Conservation (phyloP, 2,113 vertebrate species). For the Circaetus gallicus region DNA sequence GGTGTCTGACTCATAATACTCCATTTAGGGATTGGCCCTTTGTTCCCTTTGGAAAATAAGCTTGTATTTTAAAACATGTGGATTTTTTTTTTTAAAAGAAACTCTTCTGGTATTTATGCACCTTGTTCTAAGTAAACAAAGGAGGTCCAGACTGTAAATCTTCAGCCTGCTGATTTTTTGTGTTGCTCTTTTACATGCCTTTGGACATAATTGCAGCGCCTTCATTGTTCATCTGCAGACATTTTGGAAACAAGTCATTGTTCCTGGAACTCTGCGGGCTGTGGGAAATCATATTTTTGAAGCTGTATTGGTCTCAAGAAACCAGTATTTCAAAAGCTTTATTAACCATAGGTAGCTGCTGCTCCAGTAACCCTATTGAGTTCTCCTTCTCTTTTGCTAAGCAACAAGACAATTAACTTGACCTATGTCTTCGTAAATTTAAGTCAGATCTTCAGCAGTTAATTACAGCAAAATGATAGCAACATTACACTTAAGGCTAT, state of each 20-base stretch:
- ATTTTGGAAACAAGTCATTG: background rate
- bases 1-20: background rate
- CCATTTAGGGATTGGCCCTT: background rate
- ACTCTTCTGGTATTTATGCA: background rate
- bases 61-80: background rate
- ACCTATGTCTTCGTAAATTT: background rate
- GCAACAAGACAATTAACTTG: slow-evolving; percentile 55
- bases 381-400: background rate
- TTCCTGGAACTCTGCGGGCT: background rate
- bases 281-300: background rate
- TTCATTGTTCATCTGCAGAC: background rate
- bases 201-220: background rate
- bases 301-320: background rate
- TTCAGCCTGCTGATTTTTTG: background rate
- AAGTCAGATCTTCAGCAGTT: slow-evolving; percentile 24
- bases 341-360: slow-evolving; percentile 13
- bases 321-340: background rate
- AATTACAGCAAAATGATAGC: slow-evolving; percentile 2
- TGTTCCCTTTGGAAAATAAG: background rate
- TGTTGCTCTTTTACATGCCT: background rate
- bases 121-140: background rate
- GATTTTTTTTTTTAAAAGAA: background rate
- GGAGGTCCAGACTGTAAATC: background rate
- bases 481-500: background rate
- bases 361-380: background rate